These are phyloP conservation scores for Arion vulgaris DNA, from an alignment of 1,140 invertebrate species.

Conservation along the genomic window DNA sequence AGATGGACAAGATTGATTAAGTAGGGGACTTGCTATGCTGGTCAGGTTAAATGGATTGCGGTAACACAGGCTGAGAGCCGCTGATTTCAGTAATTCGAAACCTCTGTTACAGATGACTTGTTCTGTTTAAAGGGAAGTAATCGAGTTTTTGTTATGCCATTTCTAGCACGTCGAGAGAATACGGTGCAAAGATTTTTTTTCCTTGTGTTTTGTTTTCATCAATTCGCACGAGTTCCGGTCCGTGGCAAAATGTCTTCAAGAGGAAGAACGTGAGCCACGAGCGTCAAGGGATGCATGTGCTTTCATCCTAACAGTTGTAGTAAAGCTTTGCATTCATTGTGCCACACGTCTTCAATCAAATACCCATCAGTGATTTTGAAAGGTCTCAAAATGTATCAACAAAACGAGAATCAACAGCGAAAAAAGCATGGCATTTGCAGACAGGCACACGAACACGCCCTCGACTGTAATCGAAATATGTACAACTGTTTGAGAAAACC, in stretches of 20 bases:
- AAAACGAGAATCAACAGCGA: background rate
- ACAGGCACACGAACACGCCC: background rate
- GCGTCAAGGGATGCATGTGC: background rate
- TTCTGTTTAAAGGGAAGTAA: no score
- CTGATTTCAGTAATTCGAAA: no score
- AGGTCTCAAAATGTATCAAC: background rate
- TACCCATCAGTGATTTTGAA: background rate
- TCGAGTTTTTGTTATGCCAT: no score
- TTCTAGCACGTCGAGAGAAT: no score
- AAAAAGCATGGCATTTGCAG: background rate
- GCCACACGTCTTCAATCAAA: background rate
- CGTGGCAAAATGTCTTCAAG: background rate
- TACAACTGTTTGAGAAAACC: background rate
- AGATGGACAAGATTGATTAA: no score
- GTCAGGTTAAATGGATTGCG: no score
- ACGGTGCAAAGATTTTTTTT: background rate
- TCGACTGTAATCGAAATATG: background rate
- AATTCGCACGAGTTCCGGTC: background rate
- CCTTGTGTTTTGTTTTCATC: background rate
- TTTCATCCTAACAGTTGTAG: background rate
- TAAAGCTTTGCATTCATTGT: background rate
- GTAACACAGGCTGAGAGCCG: no score
- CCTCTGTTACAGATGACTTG: no score
- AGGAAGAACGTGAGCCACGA: background rate
- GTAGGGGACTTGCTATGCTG: no score